These are phyloP conservation scores for Chirona hameri DNA, from an alignment of 2,888 invertebrate genomes.

Conservation along the genomic window DNA sequence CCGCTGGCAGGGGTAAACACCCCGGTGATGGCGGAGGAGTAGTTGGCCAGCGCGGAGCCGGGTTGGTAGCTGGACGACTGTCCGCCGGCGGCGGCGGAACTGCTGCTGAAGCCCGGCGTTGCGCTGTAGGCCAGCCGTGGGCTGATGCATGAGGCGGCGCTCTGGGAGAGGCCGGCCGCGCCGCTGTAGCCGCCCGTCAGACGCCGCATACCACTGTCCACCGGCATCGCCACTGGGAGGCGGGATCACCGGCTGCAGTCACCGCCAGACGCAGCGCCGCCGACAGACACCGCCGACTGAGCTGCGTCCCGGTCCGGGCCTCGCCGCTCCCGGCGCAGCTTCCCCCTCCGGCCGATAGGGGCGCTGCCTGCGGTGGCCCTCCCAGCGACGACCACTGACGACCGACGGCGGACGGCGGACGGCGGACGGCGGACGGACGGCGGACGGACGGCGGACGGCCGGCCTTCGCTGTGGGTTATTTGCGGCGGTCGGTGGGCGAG, in stretches of 20 bases:
- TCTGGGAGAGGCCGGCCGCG: not conserved
- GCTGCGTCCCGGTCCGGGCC: not conserved
- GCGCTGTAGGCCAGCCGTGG: conserved; percentile 9
- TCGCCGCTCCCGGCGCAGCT: not conserved
- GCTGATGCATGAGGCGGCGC: conserved; percentile 22
- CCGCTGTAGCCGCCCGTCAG: not conserved
- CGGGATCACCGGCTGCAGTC: not conserved
- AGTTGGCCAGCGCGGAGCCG: not conserved
- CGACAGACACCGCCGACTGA: not conserved
- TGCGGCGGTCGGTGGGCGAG: too few relatives aligned
- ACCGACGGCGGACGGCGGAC: not conserved
- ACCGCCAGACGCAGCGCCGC: not conserved
- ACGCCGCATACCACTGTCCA: not conserved
- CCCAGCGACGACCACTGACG: too few relatives aligned
- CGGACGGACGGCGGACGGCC: not conserved
- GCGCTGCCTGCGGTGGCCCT: not conserved
- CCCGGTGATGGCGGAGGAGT: too few relatives aligned
- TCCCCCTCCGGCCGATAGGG: not conserved
- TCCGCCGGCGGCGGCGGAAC: too few relatives aligned
- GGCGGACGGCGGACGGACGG: not conserved
- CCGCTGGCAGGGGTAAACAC: too few relatives aligned
- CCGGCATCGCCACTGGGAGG: not conserved
- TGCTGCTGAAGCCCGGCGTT: not conserved
- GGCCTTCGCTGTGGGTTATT: too few relatives aligned
- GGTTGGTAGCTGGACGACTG: not conserved